Conservation (phyloP, 2,888 invertebrate species). For the Chymomyza procnemis region DNA sequence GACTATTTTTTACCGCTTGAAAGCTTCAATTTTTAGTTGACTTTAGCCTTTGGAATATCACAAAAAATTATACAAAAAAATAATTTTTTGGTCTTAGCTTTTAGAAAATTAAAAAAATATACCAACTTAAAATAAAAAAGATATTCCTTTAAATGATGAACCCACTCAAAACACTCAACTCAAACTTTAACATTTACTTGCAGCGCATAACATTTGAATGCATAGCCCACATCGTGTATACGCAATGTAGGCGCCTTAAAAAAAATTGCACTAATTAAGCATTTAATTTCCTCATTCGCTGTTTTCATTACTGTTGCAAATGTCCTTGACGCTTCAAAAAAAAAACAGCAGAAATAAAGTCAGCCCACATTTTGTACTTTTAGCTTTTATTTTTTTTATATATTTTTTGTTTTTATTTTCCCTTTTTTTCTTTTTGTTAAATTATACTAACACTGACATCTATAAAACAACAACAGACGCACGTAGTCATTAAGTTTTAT, state of each 20-base stretch:
- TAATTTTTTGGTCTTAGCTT: no score
- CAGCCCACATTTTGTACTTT: neutral
- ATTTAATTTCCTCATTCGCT: neutral
- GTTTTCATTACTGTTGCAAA: neutral
- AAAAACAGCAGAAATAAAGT: neutral
- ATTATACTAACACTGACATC: constrained; percentile 34
- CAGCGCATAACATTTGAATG: neutral
- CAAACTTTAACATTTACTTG: no score
- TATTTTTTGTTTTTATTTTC: constrained; percentile 47
- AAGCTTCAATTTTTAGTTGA: no score
- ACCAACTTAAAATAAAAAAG: no score
- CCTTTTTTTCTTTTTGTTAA: constrained; percentile 49
- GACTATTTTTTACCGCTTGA: no score
- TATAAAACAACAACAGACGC: constrained; percentile 26
- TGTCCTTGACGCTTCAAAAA: neutral
- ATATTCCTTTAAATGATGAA: neutral
- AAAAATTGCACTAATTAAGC: neutral
- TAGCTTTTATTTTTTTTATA: constrained; percentile 1
- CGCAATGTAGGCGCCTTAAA: neutral
- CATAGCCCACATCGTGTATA: neutral
- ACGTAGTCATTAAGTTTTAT: constrained; percentile 61
- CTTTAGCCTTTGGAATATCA: no score
- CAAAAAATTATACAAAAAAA: no score
- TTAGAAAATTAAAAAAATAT: no score
- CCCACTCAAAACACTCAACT: no score